phyloP scores from a whole-genome alignment of 2,113 vertebrate genomes.

The Antigone vipio region DNA sequence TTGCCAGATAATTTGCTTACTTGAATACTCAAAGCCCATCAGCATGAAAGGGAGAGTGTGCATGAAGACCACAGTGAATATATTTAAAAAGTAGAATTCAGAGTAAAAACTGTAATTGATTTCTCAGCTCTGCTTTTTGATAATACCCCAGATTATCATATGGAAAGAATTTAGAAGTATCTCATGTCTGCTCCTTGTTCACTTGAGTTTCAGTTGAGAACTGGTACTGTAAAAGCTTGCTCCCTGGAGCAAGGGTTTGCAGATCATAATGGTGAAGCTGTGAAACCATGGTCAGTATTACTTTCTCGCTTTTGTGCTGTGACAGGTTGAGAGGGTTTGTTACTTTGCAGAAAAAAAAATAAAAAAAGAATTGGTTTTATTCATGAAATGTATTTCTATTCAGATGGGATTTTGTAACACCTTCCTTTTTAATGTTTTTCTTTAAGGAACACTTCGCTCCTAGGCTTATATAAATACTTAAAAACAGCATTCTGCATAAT shows the following conservation, averaged over 20 bases:
- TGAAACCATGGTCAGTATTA: background rate
- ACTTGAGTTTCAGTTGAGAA: constrained; percentile 18
- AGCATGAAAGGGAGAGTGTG: background rate
- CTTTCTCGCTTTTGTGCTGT: background rate
- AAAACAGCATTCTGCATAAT: background rate
- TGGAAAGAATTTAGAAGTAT: constrained; percentile 16
- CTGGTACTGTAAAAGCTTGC: constrained; percentile 1
- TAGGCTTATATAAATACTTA: background rate
- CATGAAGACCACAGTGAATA: constrained; percentile 31
- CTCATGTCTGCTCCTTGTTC: constrained; percentile 4
- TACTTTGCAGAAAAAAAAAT: background rate
- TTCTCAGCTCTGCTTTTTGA: constrained; percentile 38
- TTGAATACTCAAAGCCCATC: constrained; percentile 16
- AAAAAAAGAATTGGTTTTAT: background rate
- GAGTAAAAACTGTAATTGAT: constrained; percentile 21
- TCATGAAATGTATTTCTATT: background rate
- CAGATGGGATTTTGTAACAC: background rate
- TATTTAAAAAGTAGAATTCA: background rate
- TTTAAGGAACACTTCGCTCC: constrained; percentile 5
- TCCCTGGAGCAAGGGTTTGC: background rate
- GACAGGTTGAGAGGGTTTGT: background rate
- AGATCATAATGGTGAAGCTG: background rate
- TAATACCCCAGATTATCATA: constrained; percentile 29
- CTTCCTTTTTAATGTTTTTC: background rate
- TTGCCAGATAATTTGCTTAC: constrained; percentile 19